phyloP scores from a whole-genome alignment of 2,113 vertebrate species.

The Plectropomus leopardus region DNA sequence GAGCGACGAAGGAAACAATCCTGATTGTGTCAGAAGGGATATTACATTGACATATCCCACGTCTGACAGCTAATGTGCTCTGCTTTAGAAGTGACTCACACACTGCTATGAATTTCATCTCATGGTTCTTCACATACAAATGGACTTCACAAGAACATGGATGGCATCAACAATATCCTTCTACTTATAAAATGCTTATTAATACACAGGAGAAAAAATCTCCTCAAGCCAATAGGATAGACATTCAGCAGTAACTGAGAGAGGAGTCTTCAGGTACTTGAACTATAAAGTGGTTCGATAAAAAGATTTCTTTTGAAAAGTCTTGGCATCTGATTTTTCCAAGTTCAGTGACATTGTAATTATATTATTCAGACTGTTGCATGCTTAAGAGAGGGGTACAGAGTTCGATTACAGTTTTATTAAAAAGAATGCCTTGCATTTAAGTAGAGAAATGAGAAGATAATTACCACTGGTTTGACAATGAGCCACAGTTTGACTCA shows the following conservation, averaged over 20 bases:
- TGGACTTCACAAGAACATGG: slow-evolving; percentile 46
- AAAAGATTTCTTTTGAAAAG: slow-evolving; percentile 16
- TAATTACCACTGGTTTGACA: slow-evolving; percentile 75
- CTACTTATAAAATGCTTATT: slow-evolving; percentile 4
- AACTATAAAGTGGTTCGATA: slow-evolving; percentile 16
- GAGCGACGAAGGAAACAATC: slow-evolving; percentile 84
- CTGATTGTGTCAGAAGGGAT: slow-evolving; percentile 84
- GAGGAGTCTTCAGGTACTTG: background rate
- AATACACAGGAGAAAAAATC: background rate
- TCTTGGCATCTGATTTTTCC: slow-evolving; percentile 35
- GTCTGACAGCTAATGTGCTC: slow-evolving; percentile 83
- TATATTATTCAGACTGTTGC: slow-evolving; percentile 35
- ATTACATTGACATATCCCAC: slow-evolving; percentile 84
- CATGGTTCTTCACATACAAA: slow-evolving; percentile 60
- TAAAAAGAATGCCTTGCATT: slow-evolving; percentile 48
- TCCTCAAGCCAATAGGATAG: background rate
- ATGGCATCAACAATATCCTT: slow-evolving; percentile 25
- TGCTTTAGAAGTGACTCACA: slow-evolving; percentile 77
- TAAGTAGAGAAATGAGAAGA: slow-evolving; percentile 55
- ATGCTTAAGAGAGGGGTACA: slow-evolving; percentile 30
- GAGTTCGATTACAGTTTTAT: slow-evolving; percentile 56
- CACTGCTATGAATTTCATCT: slow-evolving; percentile 67
- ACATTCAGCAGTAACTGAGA: background rate
- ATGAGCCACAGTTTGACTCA: slow-evolving; percentile 57
- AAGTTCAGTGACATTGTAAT: slow-evolving; percentile 57